Evolutionary conservation across 2,797 vertebrate genomes (phyloP).

Genomic region (Otolemur crassicaudatus): DNA sequence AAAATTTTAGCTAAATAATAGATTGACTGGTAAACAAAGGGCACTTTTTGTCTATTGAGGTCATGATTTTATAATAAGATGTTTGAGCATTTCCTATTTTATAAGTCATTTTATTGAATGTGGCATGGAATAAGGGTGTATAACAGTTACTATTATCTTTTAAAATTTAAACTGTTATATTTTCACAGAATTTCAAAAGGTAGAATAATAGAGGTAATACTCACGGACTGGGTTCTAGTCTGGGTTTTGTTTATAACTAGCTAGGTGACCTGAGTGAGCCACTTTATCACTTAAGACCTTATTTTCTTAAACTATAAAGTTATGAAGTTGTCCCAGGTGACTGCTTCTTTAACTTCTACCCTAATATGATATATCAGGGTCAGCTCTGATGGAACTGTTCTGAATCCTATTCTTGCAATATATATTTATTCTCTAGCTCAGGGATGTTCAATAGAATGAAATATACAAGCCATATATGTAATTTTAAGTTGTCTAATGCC

Average conservation of each 20-base stretch:
- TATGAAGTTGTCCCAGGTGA: background rate
- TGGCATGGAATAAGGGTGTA: background rate
- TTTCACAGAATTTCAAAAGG: background rate
- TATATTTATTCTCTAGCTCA: background rate
- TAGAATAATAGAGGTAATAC: background rate
- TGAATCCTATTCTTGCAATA: background rate
- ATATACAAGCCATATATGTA: background rate
- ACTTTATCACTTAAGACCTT: background rate
- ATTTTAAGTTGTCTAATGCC: background rate
- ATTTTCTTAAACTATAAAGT: background rate
- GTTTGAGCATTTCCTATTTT: background rate
- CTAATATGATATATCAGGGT: background rate
- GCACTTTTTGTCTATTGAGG: background rate
- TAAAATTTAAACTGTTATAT: background rate
- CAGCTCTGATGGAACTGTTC: background rate
- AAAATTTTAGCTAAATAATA: background rate
- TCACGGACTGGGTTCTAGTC: background rate
- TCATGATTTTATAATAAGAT: background rate
- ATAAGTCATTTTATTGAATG: background rate
- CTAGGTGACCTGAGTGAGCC: background rate
- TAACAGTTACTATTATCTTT: background rate
- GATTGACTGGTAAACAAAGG: background rate
- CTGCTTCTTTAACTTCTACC: background rate
- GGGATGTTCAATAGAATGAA: background rate
- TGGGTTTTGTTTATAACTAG: constrained; percentile 44